These are phyloP conservation scores for Hippopotamyrus pictus DNA, from an alignment of 2,797 vertebrate genomes.

Conservation along the genomic window DNA sequence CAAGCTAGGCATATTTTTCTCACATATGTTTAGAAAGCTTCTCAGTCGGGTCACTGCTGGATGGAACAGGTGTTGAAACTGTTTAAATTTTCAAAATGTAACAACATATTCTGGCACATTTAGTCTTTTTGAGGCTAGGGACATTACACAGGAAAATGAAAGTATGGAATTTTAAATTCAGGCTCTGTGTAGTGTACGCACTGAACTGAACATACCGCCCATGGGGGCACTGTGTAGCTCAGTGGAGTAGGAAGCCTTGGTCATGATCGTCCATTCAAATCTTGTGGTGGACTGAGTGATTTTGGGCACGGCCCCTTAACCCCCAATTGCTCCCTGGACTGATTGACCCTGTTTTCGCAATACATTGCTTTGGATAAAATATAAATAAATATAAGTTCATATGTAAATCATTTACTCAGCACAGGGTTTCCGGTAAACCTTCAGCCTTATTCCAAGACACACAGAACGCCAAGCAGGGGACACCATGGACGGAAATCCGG, in stretches of 20 bases:
- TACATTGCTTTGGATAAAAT: background rate
- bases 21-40: slow-evolving; percentile 18
- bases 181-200: background rate
- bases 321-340: background rate
- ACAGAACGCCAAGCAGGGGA: background rate
- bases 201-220: background rate
- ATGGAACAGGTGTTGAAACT: slow-evolving; percentile 27
- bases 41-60: background rate
- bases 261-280: background rate
- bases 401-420: background rate
- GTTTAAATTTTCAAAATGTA: slow-evolving; percentile 16
- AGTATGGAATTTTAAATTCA: background rate
- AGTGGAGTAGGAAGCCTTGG: background rate
- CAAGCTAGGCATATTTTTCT: slow-evolving; percentile 21
- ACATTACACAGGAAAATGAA: background rate
- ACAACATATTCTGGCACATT: background rate
- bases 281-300: background rate
- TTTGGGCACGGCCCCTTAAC: background rate
- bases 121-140: background rate
- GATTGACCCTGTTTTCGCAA: background rate
- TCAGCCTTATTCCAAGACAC: background rate
- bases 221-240: background rate
- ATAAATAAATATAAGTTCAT: background rate
- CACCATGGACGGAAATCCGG: background rate
- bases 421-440: background rate